Evolutionary conservation across 2,888 invertebrate genomes (phyloP).

Genomic region (Dione juno): DNA sequence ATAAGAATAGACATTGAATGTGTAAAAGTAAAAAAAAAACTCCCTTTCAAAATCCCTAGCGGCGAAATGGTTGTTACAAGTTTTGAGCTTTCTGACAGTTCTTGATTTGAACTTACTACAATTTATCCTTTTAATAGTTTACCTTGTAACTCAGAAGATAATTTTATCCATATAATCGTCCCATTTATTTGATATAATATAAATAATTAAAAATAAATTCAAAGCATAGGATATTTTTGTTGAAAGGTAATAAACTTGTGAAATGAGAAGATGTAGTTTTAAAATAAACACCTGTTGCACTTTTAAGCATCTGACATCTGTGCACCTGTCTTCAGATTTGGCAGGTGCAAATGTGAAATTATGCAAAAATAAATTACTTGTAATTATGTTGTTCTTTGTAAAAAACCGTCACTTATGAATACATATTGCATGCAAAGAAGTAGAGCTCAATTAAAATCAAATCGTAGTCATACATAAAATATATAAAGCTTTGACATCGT

Average conservation of each 20-base stretch:
- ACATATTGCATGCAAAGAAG: neutral
- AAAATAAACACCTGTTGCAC: neutral
- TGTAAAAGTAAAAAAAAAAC: neutral
- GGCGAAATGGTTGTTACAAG: neutral
- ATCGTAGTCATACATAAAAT: neutral
- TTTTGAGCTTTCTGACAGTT: neutral
- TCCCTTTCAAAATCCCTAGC: neutral
- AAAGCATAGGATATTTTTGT: neutral
- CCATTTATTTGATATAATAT: too few relatives aligned
- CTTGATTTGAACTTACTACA: neutral
- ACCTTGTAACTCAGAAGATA: neutral
- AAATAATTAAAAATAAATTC: neutral
- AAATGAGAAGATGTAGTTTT: neutral
- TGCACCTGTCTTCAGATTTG: constrained; percentile 39
- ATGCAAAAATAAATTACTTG: neutral
- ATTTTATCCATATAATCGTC: too few relatives aligned
- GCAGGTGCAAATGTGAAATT: constrained; percentile 30
- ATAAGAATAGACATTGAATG: constrained; percentile 33
- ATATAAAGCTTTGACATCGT: neutral
- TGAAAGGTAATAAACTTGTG: neutral
- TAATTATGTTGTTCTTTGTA: neutral
- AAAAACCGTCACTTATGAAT: neutral
- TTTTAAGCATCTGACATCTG: constrained; percentile 22
- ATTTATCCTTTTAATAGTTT: neutral
- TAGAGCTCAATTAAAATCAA: neutral